phyloP scores from a whole-genome alignment of 1,140 invertebrate species.

The Bombus fervidus region DNA sequence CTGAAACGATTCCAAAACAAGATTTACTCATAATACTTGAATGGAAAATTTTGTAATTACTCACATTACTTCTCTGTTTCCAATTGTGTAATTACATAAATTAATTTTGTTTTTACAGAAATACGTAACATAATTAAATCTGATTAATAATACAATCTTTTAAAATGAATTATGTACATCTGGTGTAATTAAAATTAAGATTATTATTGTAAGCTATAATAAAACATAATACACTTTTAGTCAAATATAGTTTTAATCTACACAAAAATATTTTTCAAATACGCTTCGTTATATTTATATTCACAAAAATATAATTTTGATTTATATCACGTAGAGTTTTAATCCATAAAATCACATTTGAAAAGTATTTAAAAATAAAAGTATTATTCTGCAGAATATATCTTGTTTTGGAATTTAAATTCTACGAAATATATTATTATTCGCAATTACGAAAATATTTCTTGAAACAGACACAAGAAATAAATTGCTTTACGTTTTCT shows the following conservation, averaged over 20 bases:
- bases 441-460: slow-evolving; percentile 36
- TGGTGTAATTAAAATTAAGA: not conserved
- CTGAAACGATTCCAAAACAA: slow-evolving; percentile 58
- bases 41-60: not conserved
- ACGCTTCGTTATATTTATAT: not conserved
- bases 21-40: slow-evolving; percentile 43
- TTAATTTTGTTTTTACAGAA: not conserved
- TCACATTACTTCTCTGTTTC: not conserved
- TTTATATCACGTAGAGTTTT: not conserved
- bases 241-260: not conserved
- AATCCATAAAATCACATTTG: not conserved
- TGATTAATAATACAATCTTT: not conserved
- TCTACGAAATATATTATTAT: slow-evolving; percentile 32
- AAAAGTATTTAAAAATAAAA: slow-evolving; percentile 8
- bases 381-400: slow-evolving; percentile 36
- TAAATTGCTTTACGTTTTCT: slow-evolving; percentile 53
- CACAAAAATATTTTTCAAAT: not conserved
- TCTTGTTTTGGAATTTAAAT: slow-evolving; percentile 61
- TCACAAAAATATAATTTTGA: slow-evolving; percentile 9
- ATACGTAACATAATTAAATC: not conserved
- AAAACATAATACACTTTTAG: not conserved
- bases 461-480: slow-evolving; percentile 49
- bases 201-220: not conserved
- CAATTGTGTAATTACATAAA: not conserved
- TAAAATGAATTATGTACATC: not conserved